Percentiles rank a stretch among this genome's conserved stretches.
Conservation (phyloP, 2,888 invertebrate genomes). For the Calameuta idolon region DNA sequence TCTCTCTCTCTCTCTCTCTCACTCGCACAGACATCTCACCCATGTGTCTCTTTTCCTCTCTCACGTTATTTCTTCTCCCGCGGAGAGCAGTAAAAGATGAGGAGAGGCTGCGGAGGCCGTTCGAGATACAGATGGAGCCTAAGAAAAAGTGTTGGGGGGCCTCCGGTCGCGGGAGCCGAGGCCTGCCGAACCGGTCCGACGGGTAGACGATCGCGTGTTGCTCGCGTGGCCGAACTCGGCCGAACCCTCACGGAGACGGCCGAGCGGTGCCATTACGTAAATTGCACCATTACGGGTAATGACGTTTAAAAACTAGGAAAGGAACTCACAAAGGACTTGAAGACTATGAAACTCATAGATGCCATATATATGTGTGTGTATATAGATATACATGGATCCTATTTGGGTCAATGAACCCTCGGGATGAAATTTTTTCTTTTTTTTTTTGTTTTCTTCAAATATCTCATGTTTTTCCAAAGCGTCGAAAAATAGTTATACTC, state of each 20-base stretch:
- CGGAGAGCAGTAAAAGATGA: constrained; percentile 23
- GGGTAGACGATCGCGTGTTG: constrained; percentile 64
- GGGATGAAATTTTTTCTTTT: too few relatives aligned
- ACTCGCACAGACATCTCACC: constrained; percentile 13
- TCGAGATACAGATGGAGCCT: constrained; percentile 27
- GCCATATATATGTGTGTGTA: too few relatives aligned
- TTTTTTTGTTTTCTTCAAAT: too few relatives aligned
- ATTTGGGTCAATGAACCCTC: too few relatives aligned
- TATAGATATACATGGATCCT: too few relatives aligned
- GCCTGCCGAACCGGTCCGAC: constrained; percentile 48
- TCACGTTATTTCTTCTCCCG: constrained; percentile 26
- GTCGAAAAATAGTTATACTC: too few relatives aligned
- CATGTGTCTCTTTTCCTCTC: constrained; percentile 18
- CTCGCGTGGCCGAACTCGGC: constrained; percentile 62
- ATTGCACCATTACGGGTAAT: constrained; percentile 61
- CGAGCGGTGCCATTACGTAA: constrained; percentile 54
- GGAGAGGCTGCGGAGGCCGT: constrained; percentile 25
- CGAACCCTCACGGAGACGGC: constrained; percentile 49
- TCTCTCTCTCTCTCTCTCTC: constrained; percentile 26
- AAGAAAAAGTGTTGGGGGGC: constrained; percentile 14
- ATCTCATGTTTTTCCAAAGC: too few relatives aligned
- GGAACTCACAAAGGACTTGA: constrained; percentile 23
- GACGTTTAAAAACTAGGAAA: constrained; percentile 40
- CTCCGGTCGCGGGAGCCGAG: constrained; percentile 34
- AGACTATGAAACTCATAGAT: too few relatives aligned